Percentiles rank a stretch among this genome's conserved stretches.
phyloP scores from a whole-genome alignment of 2,113 vertebrate species.

The zebrafish (Danio rerio) region GRCz12tu NC_133176.1:19178001-19178500 shows the following conservation, averaged over 20 bases:
- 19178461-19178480: conserved; percentile 23
- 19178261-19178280: conserved; percentile 42
- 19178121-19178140: conserved; percentile 63
- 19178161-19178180: conserved; percentile 86
- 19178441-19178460: conserved; percentile 28
- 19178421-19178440: conserved; percentile 25
- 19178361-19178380: conserved; percentile 22
- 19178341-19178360: conserved; percentile 8
- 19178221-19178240: conserved; percentile 59
- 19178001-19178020: conserved; percentile 90
- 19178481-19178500: conserved; percentile 5
- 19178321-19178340: conserved; percentile 38
- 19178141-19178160: conserved; percentile 76
- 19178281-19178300: conserved; percentile 63
- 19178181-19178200: conserved; percentile 70
- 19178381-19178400: conserved; percentile 34
- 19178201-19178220: conserved; percentile 86
- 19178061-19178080: conserved; percentile 84
- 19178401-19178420: conserved; percentile 31
- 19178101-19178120: conserved; percentile 74
- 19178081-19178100: conserved; percentile 74
- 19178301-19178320: conserved; percentile 42
- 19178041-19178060: conserved; percentile 75
- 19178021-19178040: conserved; percentile 86
- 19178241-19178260: conserved; percentile 30